Percentiles rank a stretch among this genome's conserved stretches.
Conservation (phyloP, 2,888 invertebrate genomes). For the Julus scanicus region DNA sequence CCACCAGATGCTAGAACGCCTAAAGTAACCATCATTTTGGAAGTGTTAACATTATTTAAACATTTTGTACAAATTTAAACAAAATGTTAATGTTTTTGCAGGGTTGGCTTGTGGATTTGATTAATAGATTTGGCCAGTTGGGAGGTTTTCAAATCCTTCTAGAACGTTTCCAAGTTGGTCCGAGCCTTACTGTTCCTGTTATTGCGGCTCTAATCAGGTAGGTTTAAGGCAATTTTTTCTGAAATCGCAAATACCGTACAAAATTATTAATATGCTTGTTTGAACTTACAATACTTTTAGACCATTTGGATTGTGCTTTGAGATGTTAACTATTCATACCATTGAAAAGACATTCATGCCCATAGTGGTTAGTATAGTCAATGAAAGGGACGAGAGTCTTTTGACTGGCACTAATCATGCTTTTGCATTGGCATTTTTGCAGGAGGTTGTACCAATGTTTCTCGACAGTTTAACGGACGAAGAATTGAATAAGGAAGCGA, state of each 20-base stretch:
- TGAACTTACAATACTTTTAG: slow-evolving; percentile 66
- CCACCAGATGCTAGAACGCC: slow-evolving; percentile 86
- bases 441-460: slow-evolving; percentile 91
- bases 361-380: slow-evolving; percentile 76
- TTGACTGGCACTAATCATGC: background rate
- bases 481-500: slow-evolving; percentile 94
- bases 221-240: slow-evolving; percentile 55
- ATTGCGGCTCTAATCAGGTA: slow-evolving; percentile 79
- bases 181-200: slow-evolving; percentile 78
- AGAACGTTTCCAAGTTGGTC: slow-evolving; percentile 82
- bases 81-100: slow-evolving; percentile 60
- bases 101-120: slow-evolving; percentile 96
- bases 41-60: background rate
- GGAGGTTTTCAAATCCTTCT: slow-evolving; percentile 89
- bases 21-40: slow-evolving; percentile 67
- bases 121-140: slow-evolving; percentile 91
- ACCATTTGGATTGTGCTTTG: slow-evolving; percentile 92
- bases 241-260: background rate
- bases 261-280: background rate
- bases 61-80: background rate
- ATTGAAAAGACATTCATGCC: slow-evolving; percentile 93
- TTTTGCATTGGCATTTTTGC: slow-evolving; percentile 56
- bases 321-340: slow-evolving; percentile 87
- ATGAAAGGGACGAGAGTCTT: background rate
- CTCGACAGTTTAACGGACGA: slow-evolving; percentile 94